These are phyloP conservation scores for Pachyrhynchus sulphureomaculatus DNA, from an alignment of 1,140 invertebrate genomes.

Conservation along the genomic window DNA sequence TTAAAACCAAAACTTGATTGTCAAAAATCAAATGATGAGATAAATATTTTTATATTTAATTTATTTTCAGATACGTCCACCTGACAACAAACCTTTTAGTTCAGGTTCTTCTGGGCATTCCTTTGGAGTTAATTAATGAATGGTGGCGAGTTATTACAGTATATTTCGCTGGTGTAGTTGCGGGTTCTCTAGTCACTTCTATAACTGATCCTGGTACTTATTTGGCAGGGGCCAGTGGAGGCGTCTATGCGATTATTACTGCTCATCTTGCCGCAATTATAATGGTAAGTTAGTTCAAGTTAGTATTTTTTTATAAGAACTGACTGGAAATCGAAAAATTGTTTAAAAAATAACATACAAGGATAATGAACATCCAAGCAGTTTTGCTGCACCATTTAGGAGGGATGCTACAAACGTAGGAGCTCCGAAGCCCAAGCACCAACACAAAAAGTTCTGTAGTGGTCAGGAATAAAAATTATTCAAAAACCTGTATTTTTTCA, in stretches of 20 bases:
- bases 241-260: conserved; percentile 92
- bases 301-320: background rate
- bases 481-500: too few species aligned
- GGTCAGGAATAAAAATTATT: too few species aligned
- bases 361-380: too few species aligned
- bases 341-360: too few species aligned
- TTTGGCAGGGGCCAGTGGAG: conserved; percentile 93
- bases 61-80: conserved; percentile 68
- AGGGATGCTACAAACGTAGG: too few species aligned
- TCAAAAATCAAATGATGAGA: too few species aligned
- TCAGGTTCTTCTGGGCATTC: conserved; percentile 88
- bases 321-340: conserved; percentile 38
- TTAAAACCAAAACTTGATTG: too few species aligned
- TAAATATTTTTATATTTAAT: too few species aligned
- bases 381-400: too few species aligned
- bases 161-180: conserved; percentile 78
- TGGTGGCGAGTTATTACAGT: conserved; percentile 87
- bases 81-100: conserved; percentile 87
- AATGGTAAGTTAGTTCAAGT: conserved; percentile 64
- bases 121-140: conserved; percentile 92
- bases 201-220: conserved; percentile 82
- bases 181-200: conserved; percentile 83
- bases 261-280: conserved; percentile 94
- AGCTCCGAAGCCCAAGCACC: too few species aligned
- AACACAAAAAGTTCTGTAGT: too few species aligned